phyloP scores from a whole-genome alignment of 1,140 invertebrate species.

The Macrostomum lignano region DNA sequence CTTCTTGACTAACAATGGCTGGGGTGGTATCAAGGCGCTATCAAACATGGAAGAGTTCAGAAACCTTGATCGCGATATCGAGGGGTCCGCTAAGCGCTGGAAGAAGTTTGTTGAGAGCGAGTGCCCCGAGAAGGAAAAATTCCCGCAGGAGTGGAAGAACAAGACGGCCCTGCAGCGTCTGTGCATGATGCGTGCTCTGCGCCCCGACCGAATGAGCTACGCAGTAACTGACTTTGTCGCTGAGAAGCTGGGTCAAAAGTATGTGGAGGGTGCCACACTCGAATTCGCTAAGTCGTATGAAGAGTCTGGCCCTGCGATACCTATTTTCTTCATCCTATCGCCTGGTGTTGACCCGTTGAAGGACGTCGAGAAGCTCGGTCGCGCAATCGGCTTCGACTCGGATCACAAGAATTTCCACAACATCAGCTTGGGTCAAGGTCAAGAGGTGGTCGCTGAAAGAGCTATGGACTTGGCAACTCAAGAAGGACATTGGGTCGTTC shows the following conservation, averaged over 20 bases:
- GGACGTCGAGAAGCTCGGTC: constrained; percentile 65
- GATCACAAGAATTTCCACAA: constrained; percentile 66
- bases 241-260: constrained; percentile 64
- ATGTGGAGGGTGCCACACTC: constrained; percentile 52
- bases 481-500: constrained; percentile 71
- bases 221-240: constrained; percentile 56
- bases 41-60: constrained; percentile 63
- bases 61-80: constrained; percentile 74
- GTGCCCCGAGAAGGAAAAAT: constrained; percentile 64
- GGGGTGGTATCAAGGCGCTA: constrained; percentile 57
- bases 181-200: constrained; percentile 65
- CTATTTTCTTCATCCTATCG: constrained; percentile 79
- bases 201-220: constrained; percentile 71
- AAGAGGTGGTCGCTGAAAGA: constrained; percentile 65
- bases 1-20: constrained; percentile 59
- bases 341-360: constrained; percentile 79
- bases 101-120: constrained; percentile 80
- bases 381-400: constrained; percentile 47
- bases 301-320: constrained; percentile 62
- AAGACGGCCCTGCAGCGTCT: constrained; percentile 62
- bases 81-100: constrained; percentile 71
- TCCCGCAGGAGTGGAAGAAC: constrained; percentile 82
- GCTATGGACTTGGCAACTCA: constrained; percentile 57
- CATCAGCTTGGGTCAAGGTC: constrained; percentile 75
- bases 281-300: constrained; percentile 73